Base-by-base conservation (phyloP, 2,113 vertebrate genomes). In the Malurus melanocephalus region DNA sequence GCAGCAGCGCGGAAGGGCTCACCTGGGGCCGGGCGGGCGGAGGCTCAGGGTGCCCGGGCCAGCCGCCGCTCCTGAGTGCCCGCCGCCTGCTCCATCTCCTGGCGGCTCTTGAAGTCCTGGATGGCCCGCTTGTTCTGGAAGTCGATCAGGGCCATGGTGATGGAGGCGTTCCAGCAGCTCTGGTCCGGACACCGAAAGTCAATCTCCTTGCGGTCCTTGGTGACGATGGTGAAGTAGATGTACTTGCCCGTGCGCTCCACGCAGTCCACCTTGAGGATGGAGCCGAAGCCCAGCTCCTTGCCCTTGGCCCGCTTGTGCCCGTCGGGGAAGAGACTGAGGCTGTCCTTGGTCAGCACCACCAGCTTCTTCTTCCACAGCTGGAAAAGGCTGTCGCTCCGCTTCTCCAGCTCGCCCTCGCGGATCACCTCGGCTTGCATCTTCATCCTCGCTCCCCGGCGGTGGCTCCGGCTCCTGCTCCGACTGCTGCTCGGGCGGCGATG, bases 191-290 rank as follows among this genome's bases (percentile, higher is more conserved):
- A 99, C 94, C 99, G 97, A 97, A 99, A 99, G 94, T 99, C 99
- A 91, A 99, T 99, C 97, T 99, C 99, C 95, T 99, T 99, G 94
- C 98, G 97, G 96, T 99, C 98, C 24, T 98, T 99, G 93, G 99
- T 99, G 51, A 99, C 99, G 90, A 99, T 98, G 94, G 99, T 99
- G 98, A 99, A 99, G 96, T 99, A 99, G 94, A 99, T 97, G 97
- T 99, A 99, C 94, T 98, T 99, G 94, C 98, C 98, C 56, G 98
- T 99, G 96, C 98, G 98, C 97, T 99, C 99, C 97, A 99, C 99
- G 93, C 99, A 99, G 97, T 99, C 99, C 97, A 99, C 97, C 88
- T 98, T 99, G 88, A 97, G 95, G 93, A 99, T 98, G 95, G 97
- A 97, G 96, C 98, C 98, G 95, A 99, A 98, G 87, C 98, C 98